These are phyloP conservation scores for Clarias laeviceps DNA, from an alignment of 2,797 vertebrate species.

Conservation along the genomic window DNA sequence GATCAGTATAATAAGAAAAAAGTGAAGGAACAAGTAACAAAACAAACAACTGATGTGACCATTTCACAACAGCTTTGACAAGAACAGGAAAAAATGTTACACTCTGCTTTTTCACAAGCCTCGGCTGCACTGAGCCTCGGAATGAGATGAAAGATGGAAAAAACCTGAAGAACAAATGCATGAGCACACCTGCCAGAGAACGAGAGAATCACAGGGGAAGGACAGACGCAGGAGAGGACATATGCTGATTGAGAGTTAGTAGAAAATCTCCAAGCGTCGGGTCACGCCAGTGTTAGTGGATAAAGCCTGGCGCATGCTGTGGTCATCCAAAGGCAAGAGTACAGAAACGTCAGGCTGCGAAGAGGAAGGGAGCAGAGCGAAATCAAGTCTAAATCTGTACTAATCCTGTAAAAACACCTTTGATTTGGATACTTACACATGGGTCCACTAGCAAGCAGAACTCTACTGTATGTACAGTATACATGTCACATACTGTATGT, in stretches of 20 bases:
- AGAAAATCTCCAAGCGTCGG: conserved; percentile 85
- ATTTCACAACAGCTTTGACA: conserved; percentile 41
- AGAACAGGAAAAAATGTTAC: conserved; percentile 54
- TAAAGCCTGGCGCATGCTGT: conserved; percentile 81
- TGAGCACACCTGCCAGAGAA: conserved; percentile 75
- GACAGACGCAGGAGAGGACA: conserved; percentile 50
- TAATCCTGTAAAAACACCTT: conserved; percentile 7
- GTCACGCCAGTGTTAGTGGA: conserved; percentile 83
- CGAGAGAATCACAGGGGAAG: conserved; percentile 72
- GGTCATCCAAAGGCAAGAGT: conserved; percentile 82
- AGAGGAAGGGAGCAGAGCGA: conserved; percentile 68
- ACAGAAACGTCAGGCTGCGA: conserved; percentile 83
- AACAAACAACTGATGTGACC: conserved; percentile 51
- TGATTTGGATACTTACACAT: conserved; percentile 16
- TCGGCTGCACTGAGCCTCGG: conserved; percentile 42
- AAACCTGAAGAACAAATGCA: conserved; percentile 51
- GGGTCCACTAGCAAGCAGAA: not conserved
- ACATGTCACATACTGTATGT: not conserved
- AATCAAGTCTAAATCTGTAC: conserved; percentile 30
- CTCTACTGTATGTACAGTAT: not conserved
- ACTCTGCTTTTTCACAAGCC: conserved; percentile 77
- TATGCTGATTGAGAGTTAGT: conserved; percentile 75
- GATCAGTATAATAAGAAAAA: conserved; percentile 47
- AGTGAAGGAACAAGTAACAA: conserved; percentile 61
- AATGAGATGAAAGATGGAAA: conserved; percentile 65